A percentile compares a stretch with the other conserved stretches of the same genome.
phyloP scores from a whole-genome alignment of 2,113 vertebrate genomes.

The Gavialis gangeticus region DNA sequence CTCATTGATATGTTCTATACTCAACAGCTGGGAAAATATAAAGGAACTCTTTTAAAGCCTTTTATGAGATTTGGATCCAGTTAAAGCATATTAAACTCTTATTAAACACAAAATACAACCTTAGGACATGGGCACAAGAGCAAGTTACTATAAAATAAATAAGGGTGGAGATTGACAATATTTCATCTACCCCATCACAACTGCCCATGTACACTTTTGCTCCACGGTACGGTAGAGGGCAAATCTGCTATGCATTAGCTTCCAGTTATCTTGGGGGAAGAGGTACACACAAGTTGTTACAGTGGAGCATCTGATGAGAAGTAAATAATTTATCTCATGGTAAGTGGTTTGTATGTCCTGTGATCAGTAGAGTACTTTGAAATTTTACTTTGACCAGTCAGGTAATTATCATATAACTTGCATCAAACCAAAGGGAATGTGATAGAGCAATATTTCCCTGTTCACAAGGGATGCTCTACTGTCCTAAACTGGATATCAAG shows the following conservation, averaged over 20 bases:
- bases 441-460: background rate
- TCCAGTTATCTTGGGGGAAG: too few relatives aligned
- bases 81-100: conserved; percentile 13
- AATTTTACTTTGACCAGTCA: background rate
- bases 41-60: conserved; percentile 30
- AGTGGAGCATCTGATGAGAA: too few relatives aligned
- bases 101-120: background rate
- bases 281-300: too few relatives aligned
- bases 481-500: background rate
- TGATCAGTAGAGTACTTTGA: background rate
- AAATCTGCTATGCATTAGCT: too few relatives aligned
- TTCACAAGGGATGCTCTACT: background rate
- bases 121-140: background rate
- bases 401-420: background rate
- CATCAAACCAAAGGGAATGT: background rate
- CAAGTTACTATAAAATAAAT: too few relatives aligned
- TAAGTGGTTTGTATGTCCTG: background rate
- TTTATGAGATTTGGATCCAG: background rate
- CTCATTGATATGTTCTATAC: background rate
- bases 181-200: too few relatives aligned
- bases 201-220: too few relatives aligned
- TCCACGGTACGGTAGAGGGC: too few relatives aligned
- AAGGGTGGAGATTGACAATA: too few relatives aligned
- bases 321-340: background rate
- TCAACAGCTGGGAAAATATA: conserved; percentile 19